phyloP scores from a whole-genome alignment of 2,113 vertebrate genomes.

The Vireo altiloquus region DNA sequence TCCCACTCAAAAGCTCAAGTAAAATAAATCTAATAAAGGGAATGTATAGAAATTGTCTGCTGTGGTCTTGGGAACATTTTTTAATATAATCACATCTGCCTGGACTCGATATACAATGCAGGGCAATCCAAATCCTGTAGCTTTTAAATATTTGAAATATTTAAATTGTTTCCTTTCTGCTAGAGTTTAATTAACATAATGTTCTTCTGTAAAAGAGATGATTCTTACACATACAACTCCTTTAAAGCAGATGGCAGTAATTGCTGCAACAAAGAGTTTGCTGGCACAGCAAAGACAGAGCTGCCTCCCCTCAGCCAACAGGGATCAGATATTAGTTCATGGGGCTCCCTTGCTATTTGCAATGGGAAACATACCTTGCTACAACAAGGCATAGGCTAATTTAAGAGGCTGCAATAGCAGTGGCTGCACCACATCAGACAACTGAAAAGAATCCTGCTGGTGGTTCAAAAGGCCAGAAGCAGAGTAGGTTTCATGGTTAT shows the following conservation, averaged over 20 bases:
- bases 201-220: background rate
- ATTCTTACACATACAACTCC: background rate
- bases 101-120: background rate
- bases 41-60: background rate
- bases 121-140: background rate
- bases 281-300: background rate
- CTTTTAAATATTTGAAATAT: background rate
- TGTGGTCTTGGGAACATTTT: background rate
- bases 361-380: slow-evolving; percentile 7
- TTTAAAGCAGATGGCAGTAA: background rate
- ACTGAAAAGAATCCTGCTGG: background rate
- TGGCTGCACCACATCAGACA: slow-evolving; percentile 41
- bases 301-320: background rate
- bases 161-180: background rate
- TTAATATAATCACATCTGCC: background rate
- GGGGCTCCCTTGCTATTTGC: background rate
- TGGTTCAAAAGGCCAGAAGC: slow-evolving; percentile 21
- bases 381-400: slow-evolving; percentile 8
- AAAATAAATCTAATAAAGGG: background rate
- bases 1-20: background rate
- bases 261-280: background rate
- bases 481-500: slow-evolving; percentile 18
- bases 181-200: background rate
- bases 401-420: slow-evolving; percentile 27
- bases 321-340: background rate